Conservation (phyloP, 2,113 vertebrate species). For the Centropus unirufus region DNA sequence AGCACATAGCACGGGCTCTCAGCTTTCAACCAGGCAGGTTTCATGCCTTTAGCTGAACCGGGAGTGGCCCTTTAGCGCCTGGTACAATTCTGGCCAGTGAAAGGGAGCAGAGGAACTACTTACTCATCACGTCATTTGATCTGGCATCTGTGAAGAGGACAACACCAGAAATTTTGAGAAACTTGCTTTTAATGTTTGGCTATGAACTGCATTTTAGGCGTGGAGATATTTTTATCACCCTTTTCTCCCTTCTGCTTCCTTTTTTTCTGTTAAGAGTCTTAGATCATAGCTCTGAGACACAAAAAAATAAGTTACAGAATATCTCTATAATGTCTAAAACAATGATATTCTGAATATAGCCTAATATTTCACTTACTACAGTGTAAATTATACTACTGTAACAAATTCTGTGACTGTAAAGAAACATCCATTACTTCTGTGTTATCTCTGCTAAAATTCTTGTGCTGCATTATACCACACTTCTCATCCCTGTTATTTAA, state of each 20-base stretch:
- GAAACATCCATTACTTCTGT: constrained; percentile 19
- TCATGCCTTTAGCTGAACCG: accelerated
- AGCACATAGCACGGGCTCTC: neutral
- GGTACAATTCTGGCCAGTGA: neutral
- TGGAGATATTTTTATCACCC: neutral
- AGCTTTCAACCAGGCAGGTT: neutral
- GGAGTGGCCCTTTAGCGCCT: neutral
- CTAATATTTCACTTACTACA: constrained; percentile 24
- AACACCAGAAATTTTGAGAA: neutral
- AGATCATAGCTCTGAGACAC: constrained; percentile 16
- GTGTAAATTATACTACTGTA: constrained; percentile 11
- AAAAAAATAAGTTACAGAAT: neutral
- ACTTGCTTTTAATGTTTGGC: neutral
- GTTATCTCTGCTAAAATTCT: constrained; percentile 48
- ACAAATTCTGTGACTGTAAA: constrained; percentile 17
- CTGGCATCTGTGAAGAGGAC: neutral
- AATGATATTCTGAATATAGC: constrained; percentile 22
- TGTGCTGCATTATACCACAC: neutral
- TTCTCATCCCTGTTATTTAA: constrained; percentile 19
- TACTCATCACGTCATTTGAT: neutral
- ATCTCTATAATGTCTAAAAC: neutral
- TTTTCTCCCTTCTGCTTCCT: neutral
- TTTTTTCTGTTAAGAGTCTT: constrained; percentile 1
- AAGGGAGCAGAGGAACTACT: neutral
- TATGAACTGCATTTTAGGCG: neutral